Conservation (phyloP, 1,140 invertebrate species). For the Lethrus apterus region DNA sequence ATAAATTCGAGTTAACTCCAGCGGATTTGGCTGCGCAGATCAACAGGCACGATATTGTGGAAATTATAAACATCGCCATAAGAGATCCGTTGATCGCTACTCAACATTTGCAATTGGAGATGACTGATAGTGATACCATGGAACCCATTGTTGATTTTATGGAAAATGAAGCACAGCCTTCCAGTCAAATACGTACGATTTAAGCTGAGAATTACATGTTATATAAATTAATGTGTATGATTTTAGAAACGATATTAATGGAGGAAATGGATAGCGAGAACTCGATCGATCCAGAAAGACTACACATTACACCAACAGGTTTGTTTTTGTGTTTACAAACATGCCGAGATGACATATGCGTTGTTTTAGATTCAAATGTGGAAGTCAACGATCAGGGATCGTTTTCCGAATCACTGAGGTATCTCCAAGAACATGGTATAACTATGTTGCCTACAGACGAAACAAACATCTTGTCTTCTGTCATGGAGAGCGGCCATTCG, state of each 20-base stretch:
- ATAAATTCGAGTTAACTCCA: slow-evolving; percentile 82
- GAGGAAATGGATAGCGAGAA: slow-evolving; percentile 21
- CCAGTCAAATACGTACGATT: not conserved
- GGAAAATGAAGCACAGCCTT: too few relatives aligned
- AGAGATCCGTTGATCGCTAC: slow-evolving; percentile 36
- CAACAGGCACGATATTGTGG: slow-evolving; percentile 53
- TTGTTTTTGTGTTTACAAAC: not conserved
- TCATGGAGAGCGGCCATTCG: slow-evolving; percentile 71
- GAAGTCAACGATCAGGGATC: slow-evolving; percentile 1
- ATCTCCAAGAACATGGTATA: slow-evolving; percentile 73
- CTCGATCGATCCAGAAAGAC: slow-evolving; percentile 15
- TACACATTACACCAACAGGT: not conserved
- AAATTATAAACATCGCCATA: slow-evolving; percentile 49
- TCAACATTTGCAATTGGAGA: slow-evolving; percentile 39
- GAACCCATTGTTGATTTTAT: slow-evolving; percentile 22
- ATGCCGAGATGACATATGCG: not conserved
- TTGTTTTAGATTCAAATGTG: not conserved
- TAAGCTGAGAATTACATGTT: slow-evolving; percentile 28
- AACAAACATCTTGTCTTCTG: slow-evolving; percentile 63
- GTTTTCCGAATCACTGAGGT: slow-evolving; percentile 45
- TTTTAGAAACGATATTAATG: slow-evolving; percentile 17
- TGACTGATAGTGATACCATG: slow-evolving; percentile 30
- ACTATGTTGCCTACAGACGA: slow-evolving; percentile 69
- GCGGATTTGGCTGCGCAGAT: slow-evolving; percentile 66
- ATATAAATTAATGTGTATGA: slow-evolving; percentile 18